A percentile compares a stretch with the other conserved stretches of the same genome.
Evolutionary conservation across 2,113 vertebrate species (phyloP).

Genomic region (Notothenia coriiceps): DNA sequence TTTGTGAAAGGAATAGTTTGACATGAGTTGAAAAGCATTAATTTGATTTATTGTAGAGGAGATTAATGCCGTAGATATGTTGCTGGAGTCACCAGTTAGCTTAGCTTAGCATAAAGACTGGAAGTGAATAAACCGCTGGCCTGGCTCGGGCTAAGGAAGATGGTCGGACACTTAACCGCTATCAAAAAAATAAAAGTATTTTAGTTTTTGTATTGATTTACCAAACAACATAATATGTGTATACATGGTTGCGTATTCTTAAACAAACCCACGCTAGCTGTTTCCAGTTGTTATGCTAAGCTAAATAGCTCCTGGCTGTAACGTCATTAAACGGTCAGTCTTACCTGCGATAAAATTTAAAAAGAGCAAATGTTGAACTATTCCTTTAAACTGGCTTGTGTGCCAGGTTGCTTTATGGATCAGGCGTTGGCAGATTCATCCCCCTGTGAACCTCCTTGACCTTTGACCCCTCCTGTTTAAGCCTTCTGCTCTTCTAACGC

Average conservation of each 20-base stretch:
- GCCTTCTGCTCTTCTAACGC: not conserved
- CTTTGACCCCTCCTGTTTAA: not conserved
- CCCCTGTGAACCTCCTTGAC: conserved; percentile 21
- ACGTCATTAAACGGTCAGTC: not conserved
- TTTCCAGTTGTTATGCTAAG: not conserved
- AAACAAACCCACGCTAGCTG: too few relatives aligned
- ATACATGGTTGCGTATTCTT: not conserved
- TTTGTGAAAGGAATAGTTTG: conserved; percentile 38
- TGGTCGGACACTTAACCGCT: not conserved
- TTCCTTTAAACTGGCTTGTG: not conserved
- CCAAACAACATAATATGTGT: not conserved
- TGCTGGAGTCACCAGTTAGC: not conserved
- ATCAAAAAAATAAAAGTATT: not conserved
- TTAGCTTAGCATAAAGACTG: not conserved
- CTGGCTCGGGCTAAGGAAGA: not conserved
- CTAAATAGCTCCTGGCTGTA: not conserved
- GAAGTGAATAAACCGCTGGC: not conserved
- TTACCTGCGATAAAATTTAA: not conserved
- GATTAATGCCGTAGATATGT: not conserved
- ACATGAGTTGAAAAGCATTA: conserved; percentile 6
- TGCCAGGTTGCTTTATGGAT: conserved; percentile 36
- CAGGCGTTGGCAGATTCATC: conserved; percentile 17
- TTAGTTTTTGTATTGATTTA: not conserved
- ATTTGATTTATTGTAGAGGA: not conserved
- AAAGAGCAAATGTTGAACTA: not conserved